Base-by-base conservation (phyloP, 1,140 invertebrate genomes). In the Samia ricini region DNA sequence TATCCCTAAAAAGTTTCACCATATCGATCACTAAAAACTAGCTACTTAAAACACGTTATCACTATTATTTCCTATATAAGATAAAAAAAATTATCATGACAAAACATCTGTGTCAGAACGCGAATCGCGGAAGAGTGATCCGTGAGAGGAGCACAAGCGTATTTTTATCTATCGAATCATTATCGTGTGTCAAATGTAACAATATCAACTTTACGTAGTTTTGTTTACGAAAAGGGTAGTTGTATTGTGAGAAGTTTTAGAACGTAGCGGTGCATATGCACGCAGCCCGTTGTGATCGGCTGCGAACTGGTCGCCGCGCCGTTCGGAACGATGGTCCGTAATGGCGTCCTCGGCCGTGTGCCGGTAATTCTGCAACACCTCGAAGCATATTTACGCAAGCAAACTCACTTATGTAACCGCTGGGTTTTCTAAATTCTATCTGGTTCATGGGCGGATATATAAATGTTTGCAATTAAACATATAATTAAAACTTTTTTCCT, bases 1-100 rank as follows among this genome's bases (percentile, higher is more conserved):
- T 71, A 61, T 82, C 81, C 76, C 77, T 83, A 68, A 72, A 79
- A 73, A 63, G 76, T 81, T 88, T 88, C 67, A 88, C 82, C 84
- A 88, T 89, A 76, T 78, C 77, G 12, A 56, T 72, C 66, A 74
- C 69, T 48, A 55, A n/a, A n/a, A n/a, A n/a, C n/a, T n/a, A n/a
- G n/a, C n/a, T n/a, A n/a, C 50, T n/a, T n/a, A n/a, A 15, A 42
- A 42, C 12, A 42, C 33, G 1, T 3, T 15, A 42, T 42, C 33
- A 42, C 33, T 15, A n/a, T n/a, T 15, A 15, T 42, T 42, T 42
- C 33, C 33, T 42, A 15, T n/a, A n/a, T n/a, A n/a, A 20, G 19
- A 36, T 42, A 8, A 24, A 55, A 24, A 55, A 55, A 3, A 15
- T 42, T 42, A 42, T 15, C 29, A 36, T 57, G n/a, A n/a, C n/a